These are phyloP conservation scores for Helicorthomorpha holstii DNA, from an alignment of 1,140 invertebrate species.

Conservation along the genomic window DNA sequence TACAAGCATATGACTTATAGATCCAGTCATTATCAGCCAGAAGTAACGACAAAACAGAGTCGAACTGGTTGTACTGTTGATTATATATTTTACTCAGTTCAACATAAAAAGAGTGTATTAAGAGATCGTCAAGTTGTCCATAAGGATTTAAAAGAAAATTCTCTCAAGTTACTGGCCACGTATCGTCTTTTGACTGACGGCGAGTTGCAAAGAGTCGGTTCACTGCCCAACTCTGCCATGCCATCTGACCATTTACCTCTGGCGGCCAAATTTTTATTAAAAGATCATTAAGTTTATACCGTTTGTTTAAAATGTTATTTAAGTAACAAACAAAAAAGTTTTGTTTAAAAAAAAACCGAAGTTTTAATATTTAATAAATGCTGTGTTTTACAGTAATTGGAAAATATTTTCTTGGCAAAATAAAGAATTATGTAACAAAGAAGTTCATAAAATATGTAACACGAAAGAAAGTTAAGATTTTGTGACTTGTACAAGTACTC, in stretches of 20 bases:
- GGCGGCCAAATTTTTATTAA: constrained; percentile 38
- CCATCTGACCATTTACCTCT: constrained; percentile 62
- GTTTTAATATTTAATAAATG: too few relatives aligned
- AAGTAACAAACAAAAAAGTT: too few relatives aligned
- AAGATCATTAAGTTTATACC: too few relatives aligned
- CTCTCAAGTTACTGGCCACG: constrained; percentile 37
- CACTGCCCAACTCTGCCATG: constrained; percentile 49
- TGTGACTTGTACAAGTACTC: too few relatives aligned
- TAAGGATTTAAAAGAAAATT: constrained; percentile 14
- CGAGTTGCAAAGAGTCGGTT: constrained; percentile 37
- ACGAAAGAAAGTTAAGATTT: too few relatives aligned
- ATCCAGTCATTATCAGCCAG: constrained; percentile 3
- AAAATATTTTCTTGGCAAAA: too few relatives aligned
- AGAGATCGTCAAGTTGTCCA: background rate
- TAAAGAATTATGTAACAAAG: too few relatives aligned
- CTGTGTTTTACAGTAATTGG: too few relatives aligned
- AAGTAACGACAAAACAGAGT: constrained; percentile 21
- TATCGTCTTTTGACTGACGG: constrained; percentile 40
- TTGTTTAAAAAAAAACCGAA: too few relatives aligned
- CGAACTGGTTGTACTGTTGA: constrained; percentile 20
- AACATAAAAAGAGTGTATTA: background rate
- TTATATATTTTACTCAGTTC: constrained; percentile 24
- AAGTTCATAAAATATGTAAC: too few relatives aligned
- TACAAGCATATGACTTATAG: constrained; percentile 16
- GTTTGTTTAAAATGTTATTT: too few relatives aligned